Evolutionary conservation across 2,888 invertebrate genomes (phyloP).

Genomic region (Andrena praecox): DNA sequence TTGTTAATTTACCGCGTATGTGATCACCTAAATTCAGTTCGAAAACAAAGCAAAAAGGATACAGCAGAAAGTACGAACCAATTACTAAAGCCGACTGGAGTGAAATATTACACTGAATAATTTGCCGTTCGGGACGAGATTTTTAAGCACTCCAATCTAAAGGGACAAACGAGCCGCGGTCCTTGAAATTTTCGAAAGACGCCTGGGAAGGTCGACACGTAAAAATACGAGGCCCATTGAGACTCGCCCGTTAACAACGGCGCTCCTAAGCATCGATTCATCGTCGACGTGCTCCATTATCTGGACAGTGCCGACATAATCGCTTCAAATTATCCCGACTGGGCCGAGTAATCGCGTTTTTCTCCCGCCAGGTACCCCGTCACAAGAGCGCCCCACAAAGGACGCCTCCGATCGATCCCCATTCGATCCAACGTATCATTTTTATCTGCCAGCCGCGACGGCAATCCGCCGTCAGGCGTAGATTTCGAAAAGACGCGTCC

Average conservation of each 20-base stretch:
- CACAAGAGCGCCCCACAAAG: neutral
- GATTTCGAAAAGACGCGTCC: conserved; percentile 18
- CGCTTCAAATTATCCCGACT: conserved; percentile 6
- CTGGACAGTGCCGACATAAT: conserved; percentile 13
- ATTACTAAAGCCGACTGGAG: too few species aligned
- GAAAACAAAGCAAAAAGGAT: too few species aligned
- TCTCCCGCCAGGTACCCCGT: neutral
- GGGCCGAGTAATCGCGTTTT: neutral
- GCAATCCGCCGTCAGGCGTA: conserved; percentile 3
- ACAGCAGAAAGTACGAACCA: too few species aligned
- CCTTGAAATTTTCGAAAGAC: neutral
- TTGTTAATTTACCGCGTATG: too few species aligned
- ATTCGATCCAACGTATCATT: conserved; percentile 20
- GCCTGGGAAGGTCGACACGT: neutral
- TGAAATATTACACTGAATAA: too few species aligned
- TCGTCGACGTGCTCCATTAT: conserved; percentile 23
- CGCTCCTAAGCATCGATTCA: conserved; percentile 5
- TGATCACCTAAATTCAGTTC: too few species aligned
- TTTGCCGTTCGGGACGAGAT: too few species aligned
- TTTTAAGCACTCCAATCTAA: neutral
- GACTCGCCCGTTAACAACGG: neutral
- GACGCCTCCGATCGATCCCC: neutral
- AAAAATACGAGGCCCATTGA: conserved; percentile 4
- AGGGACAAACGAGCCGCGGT: neutral
- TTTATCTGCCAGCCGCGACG: conserved; percentile 9